Conservation (phyloP, 2,888 invertebrate species). For the Drosophila prostipennis region DNA sequence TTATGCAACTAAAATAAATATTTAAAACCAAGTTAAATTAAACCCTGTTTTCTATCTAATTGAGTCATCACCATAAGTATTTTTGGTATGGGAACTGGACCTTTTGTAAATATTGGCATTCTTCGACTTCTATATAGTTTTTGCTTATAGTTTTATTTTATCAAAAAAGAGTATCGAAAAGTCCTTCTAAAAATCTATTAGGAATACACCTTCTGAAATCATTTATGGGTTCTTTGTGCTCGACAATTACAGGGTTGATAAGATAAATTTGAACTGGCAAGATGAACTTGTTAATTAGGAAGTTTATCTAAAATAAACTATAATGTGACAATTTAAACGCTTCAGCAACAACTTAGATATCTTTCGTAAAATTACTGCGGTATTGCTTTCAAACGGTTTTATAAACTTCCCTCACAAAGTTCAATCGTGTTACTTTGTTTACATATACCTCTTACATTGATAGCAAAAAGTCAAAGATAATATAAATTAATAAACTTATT, state of each 20-base stretch:
- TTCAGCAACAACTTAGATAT: neutral
- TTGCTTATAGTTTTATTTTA: no score
- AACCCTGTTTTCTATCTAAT: no score
- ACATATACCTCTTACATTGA: constrained; percentile 1
- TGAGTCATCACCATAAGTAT: neutral
- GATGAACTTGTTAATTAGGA: neutral
- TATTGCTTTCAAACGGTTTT: no score
- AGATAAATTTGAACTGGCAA: neutral
- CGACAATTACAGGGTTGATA: neutral
- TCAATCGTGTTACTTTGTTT: neutral
- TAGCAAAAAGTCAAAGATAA: constrained; percentile 9
- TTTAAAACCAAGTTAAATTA: constrained; percentile 40
- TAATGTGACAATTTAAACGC: neutral
- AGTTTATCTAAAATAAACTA: neutral
- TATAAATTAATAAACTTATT: constrained; percentile 17
- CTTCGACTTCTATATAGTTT: neutral
- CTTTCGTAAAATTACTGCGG: neutral
- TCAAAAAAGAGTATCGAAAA: no score
- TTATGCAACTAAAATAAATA: constrained; percentile 69
- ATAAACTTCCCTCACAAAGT: neutral
- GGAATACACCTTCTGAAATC: neutral
- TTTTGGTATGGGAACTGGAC: neutral
- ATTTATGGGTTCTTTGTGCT: neutral
- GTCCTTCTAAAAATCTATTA: no score
- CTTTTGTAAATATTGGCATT: neutral